Conservation (phyloP, 2,797 vertebrate genomes). For the Heterohyrax brucei region DNA sequence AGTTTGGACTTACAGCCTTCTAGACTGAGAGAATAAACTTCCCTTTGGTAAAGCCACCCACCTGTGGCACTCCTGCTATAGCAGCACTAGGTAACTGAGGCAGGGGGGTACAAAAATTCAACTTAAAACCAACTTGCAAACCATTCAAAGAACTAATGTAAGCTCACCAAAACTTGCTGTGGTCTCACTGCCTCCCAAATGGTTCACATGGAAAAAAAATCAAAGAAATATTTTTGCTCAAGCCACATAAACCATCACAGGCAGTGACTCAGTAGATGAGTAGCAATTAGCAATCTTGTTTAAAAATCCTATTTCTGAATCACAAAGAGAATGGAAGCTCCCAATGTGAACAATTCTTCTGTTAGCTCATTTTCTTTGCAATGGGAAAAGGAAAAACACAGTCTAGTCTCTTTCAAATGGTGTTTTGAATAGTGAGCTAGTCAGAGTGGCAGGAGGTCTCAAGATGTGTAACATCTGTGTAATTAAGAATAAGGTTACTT, state of each 20-base stretch:
- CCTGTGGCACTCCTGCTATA: too few relatives aligned
- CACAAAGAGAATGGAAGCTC: slow-evolving; percentile 44
- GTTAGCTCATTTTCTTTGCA: slow-evolving; percentile 69
- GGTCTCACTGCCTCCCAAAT: not conserved
- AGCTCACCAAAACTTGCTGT: not conserved
- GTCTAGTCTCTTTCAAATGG: slow-evolving; percentile 17
- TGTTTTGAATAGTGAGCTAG: slow-evolving; percentile 53
- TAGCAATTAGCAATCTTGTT: slow-evolving; percentile 35
- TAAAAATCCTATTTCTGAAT: slow-evolving; percentile 70
- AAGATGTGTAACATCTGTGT: not conserved
- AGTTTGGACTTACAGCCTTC: too few relatives aligned
- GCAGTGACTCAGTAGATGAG: not conserved
- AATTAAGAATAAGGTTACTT: slow-evolving; percentile 56
- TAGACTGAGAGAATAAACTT: too few relatives aligned
- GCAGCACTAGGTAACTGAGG: too few relatives aligned
- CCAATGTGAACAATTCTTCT: slow-evolving; percentile 44
- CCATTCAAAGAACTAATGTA: slow-evolving; percentile 8
- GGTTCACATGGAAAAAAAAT: slow-evolving; percentile 45
- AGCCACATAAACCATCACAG: not conserved
- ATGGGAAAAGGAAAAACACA: slow-evolving; percentile 3
- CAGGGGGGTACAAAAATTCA: slow-evolving; percentile 6
- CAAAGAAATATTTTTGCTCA: slow-evolving; percentile 39
- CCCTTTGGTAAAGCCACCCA: too few relatives aligned
- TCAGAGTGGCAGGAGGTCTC: not conserved
- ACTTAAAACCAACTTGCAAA: not conserved